Evolutionary conservation across 1,140 invertebrate species (phyloP), one percentile per base, ranked within the genome.

Genomic region (Calliphora vicina): DNA sequence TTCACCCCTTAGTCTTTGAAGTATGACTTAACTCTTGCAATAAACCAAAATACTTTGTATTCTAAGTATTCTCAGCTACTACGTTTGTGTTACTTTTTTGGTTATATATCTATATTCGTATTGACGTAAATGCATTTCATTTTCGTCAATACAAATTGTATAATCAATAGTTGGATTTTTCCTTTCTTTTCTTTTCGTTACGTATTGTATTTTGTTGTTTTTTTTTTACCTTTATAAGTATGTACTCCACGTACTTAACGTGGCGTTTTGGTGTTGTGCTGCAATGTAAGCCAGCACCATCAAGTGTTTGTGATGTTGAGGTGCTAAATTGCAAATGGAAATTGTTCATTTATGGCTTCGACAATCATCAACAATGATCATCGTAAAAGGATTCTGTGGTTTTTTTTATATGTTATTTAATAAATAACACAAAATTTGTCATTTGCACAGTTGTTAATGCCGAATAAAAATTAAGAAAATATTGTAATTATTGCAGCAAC

Each of bases 61-160:
- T 35, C 1, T 35, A n/a, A n/a, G n/a, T n/a, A 35, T 35, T 35
- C 35, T 35, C 35, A 8, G 35, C 35, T 35, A n/a, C n/a, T 35
- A 10, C 5, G 10, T 35, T 35, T 35, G 6, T 10, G 10, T 35
- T 35, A 35, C 0, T 35, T 35, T 35, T 35, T 35, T 35, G 1
- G 35, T 35, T 35, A 8, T 67, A 10, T 25, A 67, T 23, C 61
- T 67, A 25, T 17, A 20, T 20, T 67, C 61, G 10, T 23, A 67
- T 67, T 67, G 61, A 67, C 61, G 61, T 67, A 67, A 67, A 67
- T 67, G 61, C 61, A 67, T 67, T 67, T 67, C 20, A 23, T 23
- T 67, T 67, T 67, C 61, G 61, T 67, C 61, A 67, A 67, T 67
- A 67, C 3, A 67, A 67, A 67, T 67, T 67, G 61, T 67, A 67